Evolutionary conservation across 2,888 invertebrate species (phyloP).

Genomic region (Amiota minor): DNA sequence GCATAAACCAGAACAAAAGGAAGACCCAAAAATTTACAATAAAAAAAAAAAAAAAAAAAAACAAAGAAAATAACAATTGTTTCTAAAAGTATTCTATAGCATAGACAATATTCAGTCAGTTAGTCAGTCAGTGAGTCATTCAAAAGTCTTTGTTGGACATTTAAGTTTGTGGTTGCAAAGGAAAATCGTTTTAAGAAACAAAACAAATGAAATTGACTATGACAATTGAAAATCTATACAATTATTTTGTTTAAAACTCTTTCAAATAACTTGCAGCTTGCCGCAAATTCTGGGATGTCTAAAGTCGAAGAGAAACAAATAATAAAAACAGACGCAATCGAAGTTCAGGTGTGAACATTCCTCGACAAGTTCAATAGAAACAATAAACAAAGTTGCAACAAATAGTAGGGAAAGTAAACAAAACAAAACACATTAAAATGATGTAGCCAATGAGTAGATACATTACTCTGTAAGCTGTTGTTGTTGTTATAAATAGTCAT

Average conservation of each 20-base stretch:
- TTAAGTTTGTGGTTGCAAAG: not conserved
- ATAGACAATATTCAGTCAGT: not conserved
- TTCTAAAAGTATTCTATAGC: too few species aligned
- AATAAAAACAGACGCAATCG: slow-evolving; percentile 11
- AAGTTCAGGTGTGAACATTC: slow-evolving; percentile 17
- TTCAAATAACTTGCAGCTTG: too few species aligned
- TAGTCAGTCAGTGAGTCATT: not conserved
- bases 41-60: too few species aligned
- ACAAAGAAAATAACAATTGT: too few species aligned
- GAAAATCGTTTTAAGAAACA: not conserved
- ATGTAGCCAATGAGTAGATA: not conserved
- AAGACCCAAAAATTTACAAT: too few species aligned
- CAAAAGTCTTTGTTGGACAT: too few species aligned
- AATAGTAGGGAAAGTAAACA: slow-evolving; percentile 1
- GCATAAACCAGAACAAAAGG: too few species aligned
- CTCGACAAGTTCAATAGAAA: not conserved
- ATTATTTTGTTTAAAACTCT: too few species aligned
- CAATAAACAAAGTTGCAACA: slow-evolving; percentile 21
- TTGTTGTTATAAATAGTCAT: slow-evolving; percentile 22
- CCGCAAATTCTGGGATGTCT: not conserved
- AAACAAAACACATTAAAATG: not conserved
- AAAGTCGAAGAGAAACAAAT: slow-evolving; percentile 24
- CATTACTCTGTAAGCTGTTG: not conserved
- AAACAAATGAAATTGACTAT: not conserved
- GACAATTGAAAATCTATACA: too few species aligned